Percentiles rank a stretch among this genome's conserved stretches.
phyloP scores from a whole-genome alignment of 2,113 vertebrate genomes.

The Pagrus major region DNA sequence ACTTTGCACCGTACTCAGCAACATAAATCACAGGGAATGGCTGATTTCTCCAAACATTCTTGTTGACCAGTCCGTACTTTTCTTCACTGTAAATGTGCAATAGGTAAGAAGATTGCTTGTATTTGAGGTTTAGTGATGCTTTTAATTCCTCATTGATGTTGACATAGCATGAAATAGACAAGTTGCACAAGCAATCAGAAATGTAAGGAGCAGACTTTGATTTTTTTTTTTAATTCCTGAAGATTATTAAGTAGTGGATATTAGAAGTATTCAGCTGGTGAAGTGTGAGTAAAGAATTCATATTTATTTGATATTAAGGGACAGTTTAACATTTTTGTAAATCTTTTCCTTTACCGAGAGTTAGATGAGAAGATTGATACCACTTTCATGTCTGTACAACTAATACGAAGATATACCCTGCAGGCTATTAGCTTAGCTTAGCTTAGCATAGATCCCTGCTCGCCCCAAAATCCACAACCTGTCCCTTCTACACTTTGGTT shows the following conservation, averaged over 20 bases:
- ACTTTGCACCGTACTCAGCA: constrained; percentile 13
- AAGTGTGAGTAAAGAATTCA: no score
- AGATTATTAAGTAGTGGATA: no score
- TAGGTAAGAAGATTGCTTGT: not conserved
- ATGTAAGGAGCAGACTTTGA: not conserved
- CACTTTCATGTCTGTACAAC: no score
- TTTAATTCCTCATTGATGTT: not conserved
- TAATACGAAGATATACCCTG: no score
- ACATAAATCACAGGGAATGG: constrained; percentile 26
- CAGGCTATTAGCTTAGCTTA: not conserved
- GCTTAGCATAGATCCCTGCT: no score
- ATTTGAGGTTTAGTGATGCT: not conserved
- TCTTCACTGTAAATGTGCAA: not conserved
- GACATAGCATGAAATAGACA: constrained; percentile 1
- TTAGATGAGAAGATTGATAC: not conserved
- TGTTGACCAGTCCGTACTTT: constrained; percentile 13
- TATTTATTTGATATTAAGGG: no score
- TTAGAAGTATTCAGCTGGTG: no score
- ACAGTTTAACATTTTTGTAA: no score
- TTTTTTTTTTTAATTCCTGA: no score
- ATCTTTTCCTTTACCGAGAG: no score
- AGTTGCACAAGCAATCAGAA: not conserved
- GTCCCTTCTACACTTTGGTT: not conserved
- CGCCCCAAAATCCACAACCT: not conserved
- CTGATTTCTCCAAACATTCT: constrained; percentile 16